Conservation (phyloP, 2,888 invertebrate genomes). For the Caenorhabditis uteleia region DNA sequence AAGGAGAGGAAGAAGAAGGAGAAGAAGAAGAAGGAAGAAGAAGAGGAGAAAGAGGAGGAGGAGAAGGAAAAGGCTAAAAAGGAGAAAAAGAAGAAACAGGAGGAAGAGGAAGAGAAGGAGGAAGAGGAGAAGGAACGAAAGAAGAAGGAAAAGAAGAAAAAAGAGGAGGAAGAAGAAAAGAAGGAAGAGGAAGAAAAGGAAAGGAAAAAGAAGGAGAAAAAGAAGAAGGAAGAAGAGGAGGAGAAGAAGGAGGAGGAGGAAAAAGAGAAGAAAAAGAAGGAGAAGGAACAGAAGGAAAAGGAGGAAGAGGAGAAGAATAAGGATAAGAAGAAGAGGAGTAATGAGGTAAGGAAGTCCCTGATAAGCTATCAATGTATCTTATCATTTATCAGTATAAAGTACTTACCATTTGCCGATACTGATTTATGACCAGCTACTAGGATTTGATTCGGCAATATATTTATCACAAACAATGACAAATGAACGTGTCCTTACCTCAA, state of each 20-base stretch:
- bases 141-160: conserved; percentile 11
- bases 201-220: conserved; percentile 1
- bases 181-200: neutral
- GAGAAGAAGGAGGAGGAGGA: neutral
- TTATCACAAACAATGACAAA: too few species aligned
- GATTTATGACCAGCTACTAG: too few species aligned
- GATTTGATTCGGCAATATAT: too few species aligned
- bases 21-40: neutral
- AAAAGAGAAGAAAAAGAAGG: conserved; percentile 8
- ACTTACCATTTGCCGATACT: too few species aligned
- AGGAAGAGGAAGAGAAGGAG: neutral
- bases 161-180: conserved; percentile 16
- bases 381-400: too few species aligned
- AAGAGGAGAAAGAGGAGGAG: neutral
- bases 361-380: too few species aligned
- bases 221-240: neutral
- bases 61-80: neutral
- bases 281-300: conserved; percentile 7
- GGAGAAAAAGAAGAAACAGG: neutral
- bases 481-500: too few species aligned
- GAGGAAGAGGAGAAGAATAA: conserved; percentile 10
- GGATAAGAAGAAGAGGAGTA: neutral
- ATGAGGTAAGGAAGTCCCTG: too few species aligned
- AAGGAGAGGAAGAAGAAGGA: neutral
- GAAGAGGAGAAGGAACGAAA: conserved; percentile 1